Evolutionary conservation across 2,797 vertebrate genomes (phyloP), one percentile per base, ranked within the genome.

Genomic region (Gallinago solitaria): DNA sequence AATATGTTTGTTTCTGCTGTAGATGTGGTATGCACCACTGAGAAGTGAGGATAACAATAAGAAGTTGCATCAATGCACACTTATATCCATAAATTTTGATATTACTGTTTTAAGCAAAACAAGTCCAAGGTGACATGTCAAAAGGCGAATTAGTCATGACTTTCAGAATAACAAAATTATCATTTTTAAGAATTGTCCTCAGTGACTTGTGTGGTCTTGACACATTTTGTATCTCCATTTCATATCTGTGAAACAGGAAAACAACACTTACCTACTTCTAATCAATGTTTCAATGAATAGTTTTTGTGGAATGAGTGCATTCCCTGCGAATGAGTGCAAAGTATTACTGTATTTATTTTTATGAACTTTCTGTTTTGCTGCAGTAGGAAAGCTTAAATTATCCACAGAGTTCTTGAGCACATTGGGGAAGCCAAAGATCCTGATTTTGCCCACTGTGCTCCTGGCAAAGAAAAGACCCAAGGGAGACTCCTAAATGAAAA

Each of bases 401-500:
- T 95, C 95, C 81, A 64, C 78, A 87, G 94, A 95, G 79, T 96
- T 97, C 94, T 90, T 91, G 94, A 95, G 89, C 93, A 94, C 91
- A 61, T 77, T 92, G 92, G 75, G 91, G 84, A 94, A 95, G 87
- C 90, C 83, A 76, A 95, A 95, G 94, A 95, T 94, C 95, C 93
- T 92, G 88, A 91, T 95, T 96, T 95, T 95, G 91, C 90, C 96
- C 87, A 94, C 90, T 90, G 83, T 95, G 97, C 96, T 97, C 47
- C 95, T 95, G 96, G 97, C 97, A 96, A 97, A 83, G 77, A 87
- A 91, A 95, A 95, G 75, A 86, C 97, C 94, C 93, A 69, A 79
- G 97, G 96, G 97, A 97, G 59, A 50, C 61, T 96, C 83, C 93
- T 97, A 97, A 96, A 97, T 96, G 96, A 96, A 97, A 97, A 97